Conservation (phyloP, 2,888 invertebrate species). For the Embidobia sp. region DNA sequence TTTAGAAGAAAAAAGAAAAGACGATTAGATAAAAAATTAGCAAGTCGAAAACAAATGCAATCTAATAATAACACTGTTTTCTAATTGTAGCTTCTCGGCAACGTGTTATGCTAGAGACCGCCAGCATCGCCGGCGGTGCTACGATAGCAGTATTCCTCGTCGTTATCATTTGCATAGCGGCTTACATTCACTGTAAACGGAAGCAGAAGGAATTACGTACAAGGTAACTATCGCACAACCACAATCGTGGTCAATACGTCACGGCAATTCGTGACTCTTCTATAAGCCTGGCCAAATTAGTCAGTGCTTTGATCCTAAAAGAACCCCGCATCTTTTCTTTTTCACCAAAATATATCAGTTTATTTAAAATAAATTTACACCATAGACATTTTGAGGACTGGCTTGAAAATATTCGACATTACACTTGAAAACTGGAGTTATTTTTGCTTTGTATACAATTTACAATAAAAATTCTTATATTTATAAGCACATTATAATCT, state of each 20-base stretch:
- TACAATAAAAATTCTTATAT: too few species aligned
- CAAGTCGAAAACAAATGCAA: neutral
- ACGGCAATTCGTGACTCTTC: conserved; percentile 63
- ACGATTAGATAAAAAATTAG: too few species aligned
- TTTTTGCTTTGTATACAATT: too few species aligned
- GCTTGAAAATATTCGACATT: too few species aligned
- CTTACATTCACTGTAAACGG: conserved; percentile 81
- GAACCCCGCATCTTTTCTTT: conserved; percentile 22
- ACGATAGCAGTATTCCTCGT: conserved; percentile 83
- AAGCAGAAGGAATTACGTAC: conserved; percentile 81
- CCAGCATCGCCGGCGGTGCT: conserved; percentile 93
- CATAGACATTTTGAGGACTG: conserved; percentile 27
- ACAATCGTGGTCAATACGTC: conserved; percentile 67
- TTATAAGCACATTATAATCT: too few species aligned
- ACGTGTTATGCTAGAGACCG: conserved; percentile 92
- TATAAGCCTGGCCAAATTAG: conserved; percentile 49
- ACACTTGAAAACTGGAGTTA: too few species aligned
- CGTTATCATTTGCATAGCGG: conserved; percentile 81
- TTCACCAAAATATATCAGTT: conserved; percentile 35
- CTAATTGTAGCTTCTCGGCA: conserved; percentile 86
- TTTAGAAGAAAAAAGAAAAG: too few species aligned
- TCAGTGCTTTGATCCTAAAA: conserved; percentile 36
- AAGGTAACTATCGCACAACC: conserved; percentile 74
- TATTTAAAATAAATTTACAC: conserved; percentile 47
- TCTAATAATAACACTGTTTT: conserved; percentile 48